Evolutionary conservation across 2,797 vertebrate species (phyloP).

Genomic region (Todus mexicanus): DNA sequence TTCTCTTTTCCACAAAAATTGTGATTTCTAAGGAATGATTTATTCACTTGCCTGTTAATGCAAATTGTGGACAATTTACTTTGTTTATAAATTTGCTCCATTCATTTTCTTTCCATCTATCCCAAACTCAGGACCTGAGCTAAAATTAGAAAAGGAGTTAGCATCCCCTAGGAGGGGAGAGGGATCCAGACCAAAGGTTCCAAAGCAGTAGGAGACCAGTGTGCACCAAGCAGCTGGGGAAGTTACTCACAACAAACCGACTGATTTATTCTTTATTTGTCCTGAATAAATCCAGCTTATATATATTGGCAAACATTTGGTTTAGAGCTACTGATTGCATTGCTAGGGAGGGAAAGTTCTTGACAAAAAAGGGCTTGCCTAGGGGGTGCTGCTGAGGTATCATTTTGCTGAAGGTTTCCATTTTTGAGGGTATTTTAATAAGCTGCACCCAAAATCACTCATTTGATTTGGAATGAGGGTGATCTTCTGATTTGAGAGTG

Average conservation of each 20-base stretch:
- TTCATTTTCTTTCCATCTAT: not conserved
- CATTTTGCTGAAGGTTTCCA: not conserved
- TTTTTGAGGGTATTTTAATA: not conserved
- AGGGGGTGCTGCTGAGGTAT: not conserved
- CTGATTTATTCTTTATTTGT: conserved; percentile 42
- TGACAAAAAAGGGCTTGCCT: not conserved
- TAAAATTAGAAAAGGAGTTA: not conserved
- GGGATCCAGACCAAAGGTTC: not conserved
- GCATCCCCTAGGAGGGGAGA: not conserved
- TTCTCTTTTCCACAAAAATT: not conserved
- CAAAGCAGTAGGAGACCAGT: not conserved
- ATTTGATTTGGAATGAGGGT: not conserved
- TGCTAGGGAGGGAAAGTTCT: not conserved
- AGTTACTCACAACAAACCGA: not conserved
- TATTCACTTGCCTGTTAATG: not conserved
- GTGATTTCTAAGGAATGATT: not conserved
- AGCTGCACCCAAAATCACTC: not conserved
- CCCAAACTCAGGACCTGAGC: not conserved
- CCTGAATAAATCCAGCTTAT: not conserved
- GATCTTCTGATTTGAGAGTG: not conserved
- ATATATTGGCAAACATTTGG: conserved; percentile 40
- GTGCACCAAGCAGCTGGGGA: rapidly evolving
- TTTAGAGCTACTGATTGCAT: not conserved
- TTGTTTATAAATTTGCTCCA: not conserved
- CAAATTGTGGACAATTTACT: not conserved